Evolutionary conservation across 2,888 invertebrate species (phyloP).

Genomic region (Oligia strigilis): DNA sequence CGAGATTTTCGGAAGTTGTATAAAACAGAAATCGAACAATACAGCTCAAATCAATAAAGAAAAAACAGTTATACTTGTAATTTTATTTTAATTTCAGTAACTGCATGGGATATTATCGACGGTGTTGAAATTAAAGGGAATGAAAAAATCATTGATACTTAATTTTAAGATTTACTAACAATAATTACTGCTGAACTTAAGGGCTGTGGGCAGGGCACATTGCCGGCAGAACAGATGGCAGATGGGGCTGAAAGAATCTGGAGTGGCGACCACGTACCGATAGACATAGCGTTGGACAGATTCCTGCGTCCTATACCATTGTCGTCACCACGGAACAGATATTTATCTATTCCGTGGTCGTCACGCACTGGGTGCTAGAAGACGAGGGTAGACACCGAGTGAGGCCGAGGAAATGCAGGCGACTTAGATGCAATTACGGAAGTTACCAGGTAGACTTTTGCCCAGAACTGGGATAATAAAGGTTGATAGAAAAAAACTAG

Average conservation of each 20-base stretch:
- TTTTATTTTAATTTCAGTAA: not conserved
- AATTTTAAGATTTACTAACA: not conserved
- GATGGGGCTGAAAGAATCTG: too few species aligned
- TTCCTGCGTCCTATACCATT: too few species aligned
- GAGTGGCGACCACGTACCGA: too few species aligned
- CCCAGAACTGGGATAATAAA: not conserved
- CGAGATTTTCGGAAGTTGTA: too few species aligned
- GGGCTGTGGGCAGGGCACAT: too few species aligned
- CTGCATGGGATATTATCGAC: not conserved
- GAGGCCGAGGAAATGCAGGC: not conserved
- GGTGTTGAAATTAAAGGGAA: not conserved
- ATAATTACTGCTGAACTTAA: not conserved
- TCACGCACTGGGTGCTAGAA: not conserved
- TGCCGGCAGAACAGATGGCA: too few species aligned
- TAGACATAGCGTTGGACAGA: too few species aligned
- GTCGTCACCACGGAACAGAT: too few species aligned
- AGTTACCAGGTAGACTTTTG: not conserved
- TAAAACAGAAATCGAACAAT: not conserved
- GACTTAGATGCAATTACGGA: not conserved
- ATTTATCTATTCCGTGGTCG: too few species aligned
- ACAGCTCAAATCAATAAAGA: not conserved
- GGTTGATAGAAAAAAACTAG: not conserved
- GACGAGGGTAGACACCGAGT: not conserved
- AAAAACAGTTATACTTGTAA: not conserved
- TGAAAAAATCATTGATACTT: not conserved